These are phyloP conservation scores for Rhinatrema bivittatum DNA, from an alignment of 2,797 vertebrate genomes.

Conservation along the genomic window DNA sequence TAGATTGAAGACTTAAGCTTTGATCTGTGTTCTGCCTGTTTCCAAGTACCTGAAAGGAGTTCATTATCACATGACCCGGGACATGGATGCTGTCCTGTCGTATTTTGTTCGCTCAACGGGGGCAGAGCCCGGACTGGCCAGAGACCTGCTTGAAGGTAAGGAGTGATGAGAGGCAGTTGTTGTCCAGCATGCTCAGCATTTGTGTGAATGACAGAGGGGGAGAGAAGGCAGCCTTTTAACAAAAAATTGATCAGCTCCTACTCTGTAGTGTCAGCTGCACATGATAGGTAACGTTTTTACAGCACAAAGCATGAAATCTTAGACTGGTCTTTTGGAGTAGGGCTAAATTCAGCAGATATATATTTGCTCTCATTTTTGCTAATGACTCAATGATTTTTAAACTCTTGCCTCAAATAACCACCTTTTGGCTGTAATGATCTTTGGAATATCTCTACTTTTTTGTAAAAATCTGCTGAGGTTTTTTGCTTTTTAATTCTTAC, in stretches of 20 bases:
- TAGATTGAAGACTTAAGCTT: slow-evolving; percentile 31
- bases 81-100: slow-evolving; percentile 94
- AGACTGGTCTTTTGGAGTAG: background rate
- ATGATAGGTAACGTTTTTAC: fast-evolving
- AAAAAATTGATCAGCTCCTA: fast-evolving
- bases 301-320: background rate
- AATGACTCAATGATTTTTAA: too few species aligned
- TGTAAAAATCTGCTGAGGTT: too few species aligned
- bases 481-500: too few species aligned
- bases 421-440: too few species aligned
- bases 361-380: too few species aligned
- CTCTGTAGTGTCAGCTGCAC: fast-evolving
- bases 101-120: slow-evolving; percentile 96
- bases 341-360: too few species aligned
- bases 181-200: fast-evolving
- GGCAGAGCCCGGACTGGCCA: slow-evolving; percentile 90
- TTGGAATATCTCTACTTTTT: too few species aligned
- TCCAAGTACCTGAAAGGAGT: slow-evolving; percentile 26
- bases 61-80: slow-evolving; percentile 85
- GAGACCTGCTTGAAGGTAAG: slow-evolving; percentile 90
- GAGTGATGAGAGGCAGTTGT: fast-evolving
- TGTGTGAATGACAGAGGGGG: fast-evolving
- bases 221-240: fast-evolving
- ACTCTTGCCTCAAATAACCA: too few species aligned
- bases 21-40: slow-evolving; percentile 14